Evolutionary conservation across 2,797 vertebrate species (phyloP), one percentile per base, ranked within the genome.

Genomic region (Argyrosomus regius): DNA sequence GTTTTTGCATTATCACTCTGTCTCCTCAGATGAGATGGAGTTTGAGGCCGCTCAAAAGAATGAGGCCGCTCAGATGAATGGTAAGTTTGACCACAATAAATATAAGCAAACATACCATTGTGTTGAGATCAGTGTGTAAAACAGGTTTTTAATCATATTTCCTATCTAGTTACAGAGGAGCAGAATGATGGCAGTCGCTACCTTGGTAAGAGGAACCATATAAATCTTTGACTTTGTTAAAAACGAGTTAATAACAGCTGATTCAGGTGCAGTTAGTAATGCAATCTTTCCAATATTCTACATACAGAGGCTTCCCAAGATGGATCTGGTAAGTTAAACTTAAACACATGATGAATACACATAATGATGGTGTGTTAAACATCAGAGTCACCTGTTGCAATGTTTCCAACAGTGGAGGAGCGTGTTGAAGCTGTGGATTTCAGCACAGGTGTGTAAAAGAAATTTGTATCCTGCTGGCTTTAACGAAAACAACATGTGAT

Each of bases 11-110:
- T 12, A n/a, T 56, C 16, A 5, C 7, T 65, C 41, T 48, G 16
- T 81, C 35, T 84, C 66, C 52, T 78, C 81, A 96, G 95, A 95
- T 87, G 91, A 90, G 83, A 83, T 90, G 61, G 87, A 95, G 79
- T 93, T 92, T 75, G 93, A 94, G 39, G 88, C 89, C 1, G 90
- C 88, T 78, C 92, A 93, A 49, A 89, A 87, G 75, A 75, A 68
- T 5, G 89, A 93, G 59, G 88, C 75, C 0, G 76, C 82, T 74
- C 88, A 90, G 61, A 72, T 84, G 76, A 91, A 94, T 22, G 91
- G 95, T 95, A 76, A 68, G 89, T 81, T 57, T 72, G 31, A 54
- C 17, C 18, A 11, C 48, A 3, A 14, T 31, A 24, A 66, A 31
- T 8, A 2, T 2, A n/a, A 35, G 8, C 35, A 76, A 81, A 75